Conservation (phyloP, 2,113 vertebrate species). For the Struthidea cinerea region DNA sequence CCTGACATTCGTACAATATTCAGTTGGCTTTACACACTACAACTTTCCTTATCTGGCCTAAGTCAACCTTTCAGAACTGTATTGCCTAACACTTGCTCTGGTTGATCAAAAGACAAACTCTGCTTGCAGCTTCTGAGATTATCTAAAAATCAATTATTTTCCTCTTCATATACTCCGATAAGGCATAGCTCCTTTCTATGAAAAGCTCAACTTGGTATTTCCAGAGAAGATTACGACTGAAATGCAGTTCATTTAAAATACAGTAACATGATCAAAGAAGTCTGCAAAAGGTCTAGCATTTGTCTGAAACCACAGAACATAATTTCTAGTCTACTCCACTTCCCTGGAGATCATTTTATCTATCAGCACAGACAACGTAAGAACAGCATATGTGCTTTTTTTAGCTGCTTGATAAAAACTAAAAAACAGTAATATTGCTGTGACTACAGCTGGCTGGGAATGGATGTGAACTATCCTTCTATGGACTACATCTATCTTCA, state of each 20-base stretch:
- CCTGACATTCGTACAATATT: background rate
- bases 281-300: background rate
- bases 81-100: background rate
- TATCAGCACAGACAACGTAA: background rate
- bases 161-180: background rate
- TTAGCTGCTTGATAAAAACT: background rate
- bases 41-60: background rate
- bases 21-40: background rate
- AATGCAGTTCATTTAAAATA: background rate
- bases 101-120: background rate
- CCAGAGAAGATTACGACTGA: background rate
- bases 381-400: background rate
- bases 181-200: background rate
- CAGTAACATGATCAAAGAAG: background rate
- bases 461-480: background rate
- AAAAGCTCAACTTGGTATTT: background rate
- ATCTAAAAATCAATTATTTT: background rate
- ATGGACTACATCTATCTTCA: background rate
- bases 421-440: background rate
- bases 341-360: background rate
- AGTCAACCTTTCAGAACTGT: background rate
- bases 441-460: background rate
- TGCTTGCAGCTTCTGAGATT: background rate
- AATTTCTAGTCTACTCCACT: background rate
- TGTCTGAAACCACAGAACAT: background rate